Conservation (phyloP, 2,888 invertebrate species). For the Acanthosoma haemorrhoidale region DNA sequence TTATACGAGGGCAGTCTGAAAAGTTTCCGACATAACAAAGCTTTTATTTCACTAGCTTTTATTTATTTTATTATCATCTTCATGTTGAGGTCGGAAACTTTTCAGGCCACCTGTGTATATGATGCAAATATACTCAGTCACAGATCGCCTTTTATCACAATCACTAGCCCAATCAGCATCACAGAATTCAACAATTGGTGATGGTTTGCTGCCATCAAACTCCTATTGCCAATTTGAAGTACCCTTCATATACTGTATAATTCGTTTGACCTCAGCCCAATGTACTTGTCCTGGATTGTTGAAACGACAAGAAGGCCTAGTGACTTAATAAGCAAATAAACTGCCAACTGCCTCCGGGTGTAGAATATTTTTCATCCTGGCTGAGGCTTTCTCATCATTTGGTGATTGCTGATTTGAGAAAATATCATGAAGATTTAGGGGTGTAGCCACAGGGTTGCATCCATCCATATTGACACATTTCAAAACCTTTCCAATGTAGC, state of each 20-base stretch:
- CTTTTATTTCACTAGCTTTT: too few species aligned
- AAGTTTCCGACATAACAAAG: too few species aligned
- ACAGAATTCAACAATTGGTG: not conserved
- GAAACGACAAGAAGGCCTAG: not conserved
- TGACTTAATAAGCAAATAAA: not conserved
- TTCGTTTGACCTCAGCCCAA: slow-evolving; percentile 34
- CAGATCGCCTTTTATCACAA: not conserved
- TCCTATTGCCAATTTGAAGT: slow-evolving; percentile 13
- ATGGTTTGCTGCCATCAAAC: not conserved
- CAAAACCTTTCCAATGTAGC: not conserved
- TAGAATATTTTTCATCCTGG: not conserved
- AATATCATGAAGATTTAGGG: not conserved
- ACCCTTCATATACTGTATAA: slow-evolving; percentile 17
- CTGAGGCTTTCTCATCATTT: not conserved
- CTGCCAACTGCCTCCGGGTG: too few species aligned
- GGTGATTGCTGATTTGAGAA: not conserved
- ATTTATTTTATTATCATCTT: too few species aligned
- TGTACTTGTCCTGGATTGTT: not conserved
- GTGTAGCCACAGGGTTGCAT: not conserved
- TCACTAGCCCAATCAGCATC: slow-evolving; percentile 30
- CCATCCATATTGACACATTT: not conserved
- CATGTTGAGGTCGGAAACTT: too few species aligned
- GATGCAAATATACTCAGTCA: not conserved
- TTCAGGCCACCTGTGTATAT: not conserved
- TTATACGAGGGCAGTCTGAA: too few species aligned